Base-by-base conservation (phyloP, 2,797 vertebrate species). In the Halcyon leucocephala region DNA sequence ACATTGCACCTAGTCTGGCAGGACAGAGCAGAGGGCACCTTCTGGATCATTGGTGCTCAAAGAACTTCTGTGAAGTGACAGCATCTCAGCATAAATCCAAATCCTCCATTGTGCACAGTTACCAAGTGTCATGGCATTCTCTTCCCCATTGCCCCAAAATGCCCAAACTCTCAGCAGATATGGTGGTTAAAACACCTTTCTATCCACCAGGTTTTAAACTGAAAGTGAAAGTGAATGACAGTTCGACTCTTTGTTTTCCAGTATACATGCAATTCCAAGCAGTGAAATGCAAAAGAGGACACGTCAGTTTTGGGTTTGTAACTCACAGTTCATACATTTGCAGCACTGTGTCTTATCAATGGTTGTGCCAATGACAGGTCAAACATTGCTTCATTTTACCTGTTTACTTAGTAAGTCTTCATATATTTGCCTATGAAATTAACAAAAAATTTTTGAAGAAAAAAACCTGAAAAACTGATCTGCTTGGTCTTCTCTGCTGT, bases 401-500 rank as follows among this genome's bases (percentile, higher is more conserved):
- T 41, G 7, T 76, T 66, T 70, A 66, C 41, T 18, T 60, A 54
- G 55, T 73, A 81, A 82, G 77, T 79, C 60, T 77, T 65, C 4
- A 9, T 84, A 5, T 35, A 35, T 64, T 85, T 93, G 28, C 37
- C 18, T 37, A 3, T 18, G 31, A 35, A 70, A 54, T 61, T 70
- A 39, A n/a, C 28, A 78, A 37, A 41, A 48, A 46, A 18, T 4
- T 3, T 25, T 74, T 82, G 14, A 51, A 88, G 41, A 52, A 49
- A 83, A 96, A 12, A 16, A 49, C 74, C 61, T 37, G 0, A 44
- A 83, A 78, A 90, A 52, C 58, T 95, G 73, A 95, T 21, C 16
- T 5, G 4, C 41, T 61, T 81, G 35, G 80, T 93, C 54, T 92
- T 70, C 67, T 87, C 33, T 87, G 39, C 64, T 89, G 33, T 91